A percentile compares a stretch with the other conserved stretches of the same genome.
phyloP scores from a whole-genome alignment of 2,888 invertebrate species.

The Cosmorhoe ocellata region DNA sequence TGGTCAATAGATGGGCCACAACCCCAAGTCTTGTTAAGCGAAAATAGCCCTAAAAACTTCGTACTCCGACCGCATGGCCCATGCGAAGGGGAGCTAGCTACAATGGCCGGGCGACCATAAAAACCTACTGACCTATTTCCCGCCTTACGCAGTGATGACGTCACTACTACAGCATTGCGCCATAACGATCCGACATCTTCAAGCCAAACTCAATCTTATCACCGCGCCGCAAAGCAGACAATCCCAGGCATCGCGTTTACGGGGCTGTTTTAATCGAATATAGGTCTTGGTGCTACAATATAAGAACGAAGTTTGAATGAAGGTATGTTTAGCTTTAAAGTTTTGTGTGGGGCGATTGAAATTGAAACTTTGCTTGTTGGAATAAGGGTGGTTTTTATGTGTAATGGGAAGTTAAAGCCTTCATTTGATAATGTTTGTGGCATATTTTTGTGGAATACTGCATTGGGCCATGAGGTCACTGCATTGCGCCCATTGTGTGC shows the following conservation, averaged over 20 bases:
- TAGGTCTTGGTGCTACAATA: neutral
- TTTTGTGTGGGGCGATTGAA: neutral
- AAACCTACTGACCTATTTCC: slow-evolving; percentile 62
- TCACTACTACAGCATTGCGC: slow-evolving; percentile 66
- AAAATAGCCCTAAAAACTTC: no score
- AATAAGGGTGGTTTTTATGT: neutral
- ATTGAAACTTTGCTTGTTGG: neutral
- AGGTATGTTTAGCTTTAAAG: neutral
- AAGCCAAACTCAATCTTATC: slow-evolving; percentile 43
- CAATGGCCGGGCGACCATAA: slow-evolving; percentile 41
- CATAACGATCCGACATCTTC: slow-evolving; percentile 41
- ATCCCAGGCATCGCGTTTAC: neutral
- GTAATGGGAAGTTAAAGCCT: neutral
- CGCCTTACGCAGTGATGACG: slow-evolving; percentile 65
- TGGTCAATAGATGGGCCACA: no score
- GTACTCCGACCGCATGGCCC: no score
- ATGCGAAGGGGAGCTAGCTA: slow-evolving; percentile 7
- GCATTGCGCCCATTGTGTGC: slow-evolving; percentile 32
- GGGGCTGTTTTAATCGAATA: slow-evolving; percentile 3
- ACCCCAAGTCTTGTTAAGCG: no score
- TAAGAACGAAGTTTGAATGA: neutral
- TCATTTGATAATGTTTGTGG: slow-evolving; percentile 18
- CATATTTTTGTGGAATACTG: slow-evolving; percentile 30
- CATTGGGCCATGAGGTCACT: slow-evolving; percentile 30
- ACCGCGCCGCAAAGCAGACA: slow-evolving; percentile 24